Base-by-base conservation (phyloP, 2,888 invertebrate species). In the Philhelius pedissequus region DNA sequence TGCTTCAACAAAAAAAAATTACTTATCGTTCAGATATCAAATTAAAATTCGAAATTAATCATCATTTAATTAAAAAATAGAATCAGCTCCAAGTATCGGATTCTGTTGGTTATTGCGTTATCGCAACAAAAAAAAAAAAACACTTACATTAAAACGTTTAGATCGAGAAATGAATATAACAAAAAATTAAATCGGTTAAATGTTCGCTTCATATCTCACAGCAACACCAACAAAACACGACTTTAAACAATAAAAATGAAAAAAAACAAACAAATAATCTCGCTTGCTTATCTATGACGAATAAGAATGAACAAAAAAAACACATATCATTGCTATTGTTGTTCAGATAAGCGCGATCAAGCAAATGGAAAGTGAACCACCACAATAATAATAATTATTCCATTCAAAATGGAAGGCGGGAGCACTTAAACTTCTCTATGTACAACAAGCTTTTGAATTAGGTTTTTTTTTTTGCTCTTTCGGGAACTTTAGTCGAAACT, bases 271-370 rank as follows among this genome's bases (percentile, higher is more conserved):
- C 77, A 68, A 69, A 73, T 74, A 79, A 83, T 83, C 83, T 74
- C 79, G n/a, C 43, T 54, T 62, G 64, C 69, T 83, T 83, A 83
- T 83, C 83, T 70, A 52, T 81, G 84, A 86, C 80, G 79, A 82
- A 86, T 79, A 81, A 73, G 69, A 77, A 25, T 22, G 35, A 58
- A 38, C 2, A 35, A 22, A 35, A 35, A n/a, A 22, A n/a, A 9
- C 13, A 43, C n/a, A 79, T 77, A 86, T 86, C 86, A 86, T 86
- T 86, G 86, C 82, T 45, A 60, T 86, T 86, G 84, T 86, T 69
- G 84, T 86, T 68, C 69, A 71, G 86, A 86, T 84, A 80, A 84
- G 84, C 80, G 15, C 40, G 32, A 70, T 40, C 83, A 50, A 62
- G 69, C 45, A 56, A 74, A 74, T 78, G 78, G 48, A 74, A 78